Conservation (phyloP, 2,113 vertebrate species). For the Lycocorax pyrrhopterus region DNA sequence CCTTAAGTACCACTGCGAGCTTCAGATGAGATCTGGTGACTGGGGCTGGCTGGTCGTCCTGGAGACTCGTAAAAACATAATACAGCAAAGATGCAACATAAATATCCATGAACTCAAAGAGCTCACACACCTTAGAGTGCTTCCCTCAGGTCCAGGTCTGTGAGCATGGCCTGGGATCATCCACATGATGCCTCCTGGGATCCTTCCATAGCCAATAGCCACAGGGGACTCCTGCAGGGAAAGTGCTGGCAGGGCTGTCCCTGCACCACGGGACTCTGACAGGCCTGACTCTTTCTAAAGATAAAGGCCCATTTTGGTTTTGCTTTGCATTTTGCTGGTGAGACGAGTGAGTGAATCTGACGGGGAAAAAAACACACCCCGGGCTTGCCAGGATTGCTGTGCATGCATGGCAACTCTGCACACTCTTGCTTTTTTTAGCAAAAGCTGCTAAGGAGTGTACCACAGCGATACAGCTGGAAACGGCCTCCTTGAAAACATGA, state of each 20-base stretch:
- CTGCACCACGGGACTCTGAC: accelerated
- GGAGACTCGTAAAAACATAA: not conserved
- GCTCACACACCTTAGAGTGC: not conserved
- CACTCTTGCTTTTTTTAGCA: not conserved
- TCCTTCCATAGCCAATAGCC: not conserved
- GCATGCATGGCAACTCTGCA: not conserved
- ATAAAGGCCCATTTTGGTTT: not conserved
- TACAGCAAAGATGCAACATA: not conserved
- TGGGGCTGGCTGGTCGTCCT: not conserved
- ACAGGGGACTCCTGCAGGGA: not conserved
- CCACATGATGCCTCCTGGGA: not conserved
- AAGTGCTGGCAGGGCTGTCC: not conserved
- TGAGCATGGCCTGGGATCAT: not conserved
- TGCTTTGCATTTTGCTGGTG: not conserved
- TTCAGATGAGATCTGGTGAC: not conserved
- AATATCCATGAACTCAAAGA: not conserved
- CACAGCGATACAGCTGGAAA: not conserved
- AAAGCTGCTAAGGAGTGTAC: not conserved
- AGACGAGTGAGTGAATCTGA: not conserved
- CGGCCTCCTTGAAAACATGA: not conserved
- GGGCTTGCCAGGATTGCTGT: not conserved
- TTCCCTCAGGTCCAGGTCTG: not conserved
- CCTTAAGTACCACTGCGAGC: not conserved
- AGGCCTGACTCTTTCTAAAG: not conserved
- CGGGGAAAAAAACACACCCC: not conserved